phyloP scores from a whole-genome alignment of 2,113 vertebrate genomes.

The Trinectes maculatus region DNA sequence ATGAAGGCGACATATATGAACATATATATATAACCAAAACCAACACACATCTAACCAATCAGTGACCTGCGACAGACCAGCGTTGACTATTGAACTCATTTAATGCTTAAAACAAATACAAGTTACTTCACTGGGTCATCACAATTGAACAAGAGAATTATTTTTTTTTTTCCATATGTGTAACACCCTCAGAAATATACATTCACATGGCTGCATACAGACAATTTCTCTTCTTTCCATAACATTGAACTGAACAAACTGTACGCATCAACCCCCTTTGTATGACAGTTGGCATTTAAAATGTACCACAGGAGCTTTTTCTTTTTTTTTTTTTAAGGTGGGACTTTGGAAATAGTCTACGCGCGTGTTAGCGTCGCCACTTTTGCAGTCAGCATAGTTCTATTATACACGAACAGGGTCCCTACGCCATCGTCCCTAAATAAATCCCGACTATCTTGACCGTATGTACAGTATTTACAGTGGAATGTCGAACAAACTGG shows the following conservation, averaged over 20 bases:
- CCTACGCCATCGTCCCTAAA: conserved; percentile 66
- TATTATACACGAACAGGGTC: conserved; percentile 67
- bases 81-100: conserved; percentile 82
- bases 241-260: conserved; percentile 68
- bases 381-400: conserved; percentile 72
- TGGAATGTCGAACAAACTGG: conserved; percentile 77
- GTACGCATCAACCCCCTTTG: conserved; percentile 57
- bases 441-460: conserved; percentile 74
- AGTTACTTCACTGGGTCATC: conserved; percentile 84
- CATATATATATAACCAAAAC: conserved; percentile 41
- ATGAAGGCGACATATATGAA: conserved; percentile 34
- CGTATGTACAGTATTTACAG: conserved; percentile 84
- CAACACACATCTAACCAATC: conserved; percentile 60
- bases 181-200: conserved; percentile 84
- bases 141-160: conserved; percentile 81
- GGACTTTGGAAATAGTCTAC: conserved; percentile 73
- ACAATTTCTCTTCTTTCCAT: conserved; percentile 68
- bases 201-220: conserved; percentile 82
- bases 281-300: conserved; percentile 69
- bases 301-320: conserved; percentile 59
- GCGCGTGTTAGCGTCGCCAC: conserved; percentile 50
- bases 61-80: conserved; percentile 67
- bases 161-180: conserved; percentile 74
- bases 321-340: too few relatives aligned
- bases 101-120: conserved; percentile 86